Percentiles rank a stretch among this genome's conserved stretches.
These are phyloP conservation scores for Arvicanthis niloticus DNA, from an alignment of 2,113 vertebrate genomes.

Conservation along the genomic window DNA sequence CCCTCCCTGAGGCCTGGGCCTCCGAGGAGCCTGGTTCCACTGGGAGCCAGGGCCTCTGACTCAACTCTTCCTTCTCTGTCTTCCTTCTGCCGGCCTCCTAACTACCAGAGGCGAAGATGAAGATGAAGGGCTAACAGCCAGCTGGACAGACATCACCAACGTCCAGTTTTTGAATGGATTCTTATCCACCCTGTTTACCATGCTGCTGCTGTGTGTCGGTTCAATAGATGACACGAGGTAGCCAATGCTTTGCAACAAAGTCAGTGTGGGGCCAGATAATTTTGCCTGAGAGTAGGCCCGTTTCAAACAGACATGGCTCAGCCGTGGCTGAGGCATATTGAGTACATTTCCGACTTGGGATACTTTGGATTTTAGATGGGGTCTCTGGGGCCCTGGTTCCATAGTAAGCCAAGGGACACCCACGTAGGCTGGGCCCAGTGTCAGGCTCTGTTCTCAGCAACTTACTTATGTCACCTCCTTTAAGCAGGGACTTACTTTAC, in stretches of 20 bases:
- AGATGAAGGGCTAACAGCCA: neutral
- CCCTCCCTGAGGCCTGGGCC: constrained; percentile 18
- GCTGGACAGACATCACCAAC: neutral
- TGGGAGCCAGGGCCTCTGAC: constrained; percentile 78
- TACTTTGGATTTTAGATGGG: neutral
- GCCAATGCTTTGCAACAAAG: neutral
- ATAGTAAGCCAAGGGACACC: neutral
- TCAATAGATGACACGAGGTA: neutral
- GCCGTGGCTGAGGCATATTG: fast-evolving
- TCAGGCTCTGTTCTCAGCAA: neutral
- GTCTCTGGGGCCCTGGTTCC: neutral
- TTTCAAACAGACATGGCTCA: neutral
- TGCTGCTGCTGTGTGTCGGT: neutral
- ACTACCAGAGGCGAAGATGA: neutral
- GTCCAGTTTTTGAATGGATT: neutral
- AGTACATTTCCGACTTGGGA: neutral
- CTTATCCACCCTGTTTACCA: neutral
- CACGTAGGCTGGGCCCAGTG: fast-evolving
- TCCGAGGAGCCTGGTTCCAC: neutral
- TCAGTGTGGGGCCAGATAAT: neutral
- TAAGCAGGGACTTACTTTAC: neutral
- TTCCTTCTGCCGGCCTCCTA: neutral
- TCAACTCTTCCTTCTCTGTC: constrained; percentile 68
- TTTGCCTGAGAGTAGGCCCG: neutral
- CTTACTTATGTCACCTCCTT: neutral